Evolutionary conservation across 2,888 invertebrate species (phyloP), one percentile per base, ranked within the genome.

Genomic region (Drosophila conformis): DNA sequence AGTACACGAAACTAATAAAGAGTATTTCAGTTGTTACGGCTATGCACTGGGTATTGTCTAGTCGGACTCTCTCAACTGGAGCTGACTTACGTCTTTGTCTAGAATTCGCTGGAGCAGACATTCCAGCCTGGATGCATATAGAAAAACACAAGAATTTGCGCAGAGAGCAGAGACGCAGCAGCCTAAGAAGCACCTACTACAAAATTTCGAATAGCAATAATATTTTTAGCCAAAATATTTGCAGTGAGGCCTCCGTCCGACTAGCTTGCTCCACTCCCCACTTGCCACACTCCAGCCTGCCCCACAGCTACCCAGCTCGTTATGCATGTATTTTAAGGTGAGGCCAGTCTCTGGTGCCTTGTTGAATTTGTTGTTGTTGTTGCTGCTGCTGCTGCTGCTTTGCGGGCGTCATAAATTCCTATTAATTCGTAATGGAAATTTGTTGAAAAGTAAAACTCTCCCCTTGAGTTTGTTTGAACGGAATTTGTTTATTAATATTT

Each of bases 391-490:
- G 40, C 11, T 42, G 11, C 2, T 21, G 42, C 21, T 42, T 42
- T 42, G 42, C 42, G 77, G 70, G 76, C 73, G 72, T 76, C 83
- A 89, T 88, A 90, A 90, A 87, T 90, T 87, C 87, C 73, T 81
- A 87, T 89, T 87, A 90, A 87, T 90, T 88, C 83, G 70, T 86
- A 88, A 87, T 88, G 86, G 78, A 83, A 86, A 88, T 88, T 86
- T 86, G 72, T 73, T 73, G 75, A 76, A 78, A 72, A 62, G 72
- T 66, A 51, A 65, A 74, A 69, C 67, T 67, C 59, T 38, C 46
- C 18, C n/a, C 21, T 29, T 29, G 61, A 71, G 71, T 60, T 70
- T 54, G n/a, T 56, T 38, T 59, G 62, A 60, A 57, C 66, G 65
- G 75, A 76, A 76, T 76, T 85, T 61, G 66, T 73, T 77, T 63